Evolutionary conservation across 2,888 invertebrate species (phyloP).

Genomic region (Neoaliturus tenellus): DNA sequence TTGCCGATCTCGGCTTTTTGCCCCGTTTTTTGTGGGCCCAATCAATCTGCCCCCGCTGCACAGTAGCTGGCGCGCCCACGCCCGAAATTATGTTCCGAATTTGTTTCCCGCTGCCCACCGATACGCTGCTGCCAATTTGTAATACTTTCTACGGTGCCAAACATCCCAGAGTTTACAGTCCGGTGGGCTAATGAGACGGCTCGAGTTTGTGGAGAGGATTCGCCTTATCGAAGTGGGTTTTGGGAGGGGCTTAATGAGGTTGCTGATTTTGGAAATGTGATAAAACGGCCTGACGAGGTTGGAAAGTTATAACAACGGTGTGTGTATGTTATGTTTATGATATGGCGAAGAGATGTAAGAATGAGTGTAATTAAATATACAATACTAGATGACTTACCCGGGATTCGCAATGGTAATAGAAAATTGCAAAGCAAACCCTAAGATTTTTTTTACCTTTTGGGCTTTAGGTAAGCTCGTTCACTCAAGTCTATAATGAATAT

Average conservation of each 20-base stretch:
- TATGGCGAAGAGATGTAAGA: too few species aligned
- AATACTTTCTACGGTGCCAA: conserved; percentile 1
- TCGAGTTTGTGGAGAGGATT: background rate
- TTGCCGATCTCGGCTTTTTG: conserved; percentile 31
- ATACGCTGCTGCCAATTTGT: conserved; percentile 30
- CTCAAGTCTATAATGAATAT: too few species aligned
- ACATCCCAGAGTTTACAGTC: background rate
- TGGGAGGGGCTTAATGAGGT: background rate
- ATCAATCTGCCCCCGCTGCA: background rate
- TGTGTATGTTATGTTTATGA: too few species aligned
- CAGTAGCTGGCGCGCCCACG: conserved; percentile 9
- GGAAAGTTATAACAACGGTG: too few species aligned
- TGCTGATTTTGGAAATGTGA: background rate
- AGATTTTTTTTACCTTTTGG: too few species aligned
- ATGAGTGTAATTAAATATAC: too few species aligned
- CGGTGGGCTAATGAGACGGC: background rate
- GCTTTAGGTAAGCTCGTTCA: too few species aligned
- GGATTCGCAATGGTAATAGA: too few species aligned
- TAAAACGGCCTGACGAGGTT: background rate
- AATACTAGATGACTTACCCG: too few species aligned
- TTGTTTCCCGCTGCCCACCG: conserved; percentile 32
- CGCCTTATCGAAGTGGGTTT: background rate
- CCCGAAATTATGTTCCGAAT: conserved; percentile 40
- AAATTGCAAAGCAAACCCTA: too few species aligned
- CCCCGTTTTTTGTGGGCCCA: conserved; percentile 28